Evolutionary conservation across 2,888 invertebrate species (phyloP).

Genomic region (Drosophila infuscata): DNA sequence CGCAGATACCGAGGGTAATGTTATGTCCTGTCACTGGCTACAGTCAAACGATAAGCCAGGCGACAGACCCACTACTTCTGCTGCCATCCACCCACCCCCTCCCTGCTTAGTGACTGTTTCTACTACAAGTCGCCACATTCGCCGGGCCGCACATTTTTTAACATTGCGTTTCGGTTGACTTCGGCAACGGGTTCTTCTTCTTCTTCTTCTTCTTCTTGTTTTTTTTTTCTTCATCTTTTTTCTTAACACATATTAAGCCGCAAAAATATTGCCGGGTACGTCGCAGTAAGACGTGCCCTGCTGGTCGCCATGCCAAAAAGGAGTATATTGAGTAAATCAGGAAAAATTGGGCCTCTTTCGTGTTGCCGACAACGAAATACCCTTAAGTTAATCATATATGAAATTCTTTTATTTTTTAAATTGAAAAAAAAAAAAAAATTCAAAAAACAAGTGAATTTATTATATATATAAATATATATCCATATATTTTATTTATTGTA

Average conservation of each 20-base stretch:
- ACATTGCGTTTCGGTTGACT: slow-evolving; percentile 56
- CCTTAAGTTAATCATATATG: background rate
- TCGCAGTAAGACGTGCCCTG: slow-evolving; percentile 27
- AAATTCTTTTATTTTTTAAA: too few relatives aligned
- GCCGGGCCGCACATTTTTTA: slow-evolving; percentile 38
- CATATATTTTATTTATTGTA: too few relatives aligned
- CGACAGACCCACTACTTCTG: slow-evolving; percentile 23
- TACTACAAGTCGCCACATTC: slow-evolving; percentile 22
- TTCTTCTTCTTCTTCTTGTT: background rate
- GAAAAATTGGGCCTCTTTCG: background rate
- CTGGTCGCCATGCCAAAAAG: slow-evolving; percentile 35
- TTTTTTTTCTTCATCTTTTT: slow-evolving; percentile 25
- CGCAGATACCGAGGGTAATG: slow-evolving; percentile 78
- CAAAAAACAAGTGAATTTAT: too few relatives aligned
- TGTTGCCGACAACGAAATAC: background rate
- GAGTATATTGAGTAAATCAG: slow-evolving; percentile 13
- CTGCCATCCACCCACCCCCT: background rate
- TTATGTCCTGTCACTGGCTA: slow-evolving; percentile 82
- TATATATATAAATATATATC: too few relatives aligned
- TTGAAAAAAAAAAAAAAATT: too few relatives aligned
- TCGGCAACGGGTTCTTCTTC: slow-evolving; percentile 29
- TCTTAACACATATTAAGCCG: slow-evolving; percentile 78
- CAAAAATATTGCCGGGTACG: slow-evolving; percentile 71
- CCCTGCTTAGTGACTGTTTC: slow-evolving; percentile 24
- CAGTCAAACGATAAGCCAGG: slow-evolving; percentile 72